Percentiles rank a stretch among this genome's conserved stretches.
Evolutionary conservation across 2,113 vertebrate genomes (phyloP).

Genomic region (Myotis yumanensis): DNA sequence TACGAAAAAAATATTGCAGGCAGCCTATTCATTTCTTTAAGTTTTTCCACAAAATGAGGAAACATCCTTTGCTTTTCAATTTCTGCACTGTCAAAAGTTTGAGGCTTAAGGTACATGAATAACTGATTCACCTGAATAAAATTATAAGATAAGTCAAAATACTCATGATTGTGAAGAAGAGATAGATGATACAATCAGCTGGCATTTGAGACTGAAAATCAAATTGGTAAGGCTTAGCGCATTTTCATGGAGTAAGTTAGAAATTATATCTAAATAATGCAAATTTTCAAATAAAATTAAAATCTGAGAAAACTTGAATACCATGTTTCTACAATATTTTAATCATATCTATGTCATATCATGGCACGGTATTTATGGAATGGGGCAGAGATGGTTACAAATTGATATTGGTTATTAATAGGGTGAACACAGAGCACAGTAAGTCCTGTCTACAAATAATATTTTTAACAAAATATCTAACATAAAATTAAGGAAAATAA

Average conservation of each 20-base stretch:
- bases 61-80: neutral
- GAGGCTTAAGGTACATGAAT: slow-evolving; percentile 34
- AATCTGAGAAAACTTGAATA: neutral
- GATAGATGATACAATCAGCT: neutral
- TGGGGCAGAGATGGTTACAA: neutral
- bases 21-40: slow-evolving; percentile 54
- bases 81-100: slow-evolving; percentile 37
- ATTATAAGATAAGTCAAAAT: neutral
- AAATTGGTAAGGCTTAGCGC: neutral
- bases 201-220: neutral
- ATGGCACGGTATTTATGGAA: neutral
- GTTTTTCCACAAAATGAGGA: slow-evolving; percentile 54
- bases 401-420: neutral
- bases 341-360: neutral
- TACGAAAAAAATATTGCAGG: slow-evolving; percentile 65
- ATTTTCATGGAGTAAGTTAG: neutral
- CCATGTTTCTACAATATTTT: neutral
- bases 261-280: neutral
- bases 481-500: neutral
- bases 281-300: neutral
- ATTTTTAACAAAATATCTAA: neutral
- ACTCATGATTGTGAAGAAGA: neutral
- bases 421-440: neutral
- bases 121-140: slow-evolving; percentile 40
- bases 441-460: neutral